Conservation (phyloP, 2,113 vertebrate genomes). For the Prinia subflava region DNA sequence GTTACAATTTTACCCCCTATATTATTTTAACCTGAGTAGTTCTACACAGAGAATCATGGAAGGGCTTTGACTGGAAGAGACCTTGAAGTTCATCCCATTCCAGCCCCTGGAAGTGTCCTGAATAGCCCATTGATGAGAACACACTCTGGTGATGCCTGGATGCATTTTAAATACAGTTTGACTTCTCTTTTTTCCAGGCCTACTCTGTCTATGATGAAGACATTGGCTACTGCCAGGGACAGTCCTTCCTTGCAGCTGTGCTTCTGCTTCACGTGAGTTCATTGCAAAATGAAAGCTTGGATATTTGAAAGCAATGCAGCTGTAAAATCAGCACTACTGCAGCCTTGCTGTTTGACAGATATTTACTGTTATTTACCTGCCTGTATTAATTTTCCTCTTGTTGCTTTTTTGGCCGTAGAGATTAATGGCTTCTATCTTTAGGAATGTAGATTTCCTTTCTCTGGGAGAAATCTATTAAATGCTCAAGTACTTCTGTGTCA, state of each 20-base stretch:
- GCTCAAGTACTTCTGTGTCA: neutral
- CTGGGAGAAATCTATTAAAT: neutral
- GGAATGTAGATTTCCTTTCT: neutral
- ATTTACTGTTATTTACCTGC: slow-evolving; percentile 16
- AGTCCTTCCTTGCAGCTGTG: slow-evolving; percentile 96
- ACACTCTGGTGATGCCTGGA: neutral
- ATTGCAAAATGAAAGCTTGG: slow-evolving; percentile 6
- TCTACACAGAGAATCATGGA: neutral
- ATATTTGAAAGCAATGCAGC: neutral
- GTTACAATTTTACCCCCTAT: neutral
- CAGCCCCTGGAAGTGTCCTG: neutral
- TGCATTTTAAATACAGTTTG: neutral
- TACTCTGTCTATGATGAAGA: slow-evolving; percentile 98
- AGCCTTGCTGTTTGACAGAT: neutral
- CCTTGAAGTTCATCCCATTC: neutral
- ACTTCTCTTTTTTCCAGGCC: slow-evolving; percentile 74
- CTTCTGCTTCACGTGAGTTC: slow-evolving; percentile 94
- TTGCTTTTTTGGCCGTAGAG: neutral
- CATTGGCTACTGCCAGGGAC: slow-evolving; percentile 98
- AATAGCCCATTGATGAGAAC: neutral
- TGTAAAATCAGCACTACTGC: neutral
- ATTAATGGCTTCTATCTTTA: neutral
- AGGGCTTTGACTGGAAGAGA: neutral
- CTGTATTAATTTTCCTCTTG: slow-evolving; percentile 1
- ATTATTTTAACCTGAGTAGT: neutral